These are phyloP conservation scores for Automeris io DNA, from an alignment of 2,888 invertebrate species.

Conservation along the genomic window DNA sequence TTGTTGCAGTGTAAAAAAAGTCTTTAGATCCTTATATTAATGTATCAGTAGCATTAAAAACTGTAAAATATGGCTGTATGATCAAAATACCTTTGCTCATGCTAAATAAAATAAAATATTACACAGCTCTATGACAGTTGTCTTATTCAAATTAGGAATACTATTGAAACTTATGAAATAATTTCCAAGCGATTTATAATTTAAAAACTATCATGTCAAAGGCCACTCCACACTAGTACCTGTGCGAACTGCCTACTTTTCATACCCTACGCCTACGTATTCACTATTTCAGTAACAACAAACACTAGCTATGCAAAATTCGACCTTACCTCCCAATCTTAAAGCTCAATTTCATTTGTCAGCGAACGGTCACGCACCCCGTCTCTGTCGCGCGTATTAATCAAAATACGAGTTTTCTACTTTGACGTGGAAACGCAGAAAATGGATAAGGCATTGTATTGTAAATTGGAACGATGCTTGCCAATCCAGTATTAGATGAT, in stretches of 20 bases:
- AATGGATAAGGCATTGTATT: constrained; percentile 76
- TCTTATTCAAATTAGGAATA: too few species aligned
- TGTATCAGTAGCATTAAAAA: too few species aligned
- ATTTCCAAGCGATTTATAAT: neutral
- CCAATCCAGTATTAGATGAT: constrained; percentile 41
- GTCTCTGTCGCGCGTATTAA: constrained; percentile 75
- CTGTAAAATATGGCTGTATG: too few species aligned
- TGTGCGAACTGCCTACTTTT: constrained; percentile 74
- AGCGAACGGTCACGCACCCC: constrained; percentile 43
- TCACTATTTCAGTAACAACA: constrained; percentile 66
- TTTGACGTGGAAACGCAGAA: constrained; percentile 74
- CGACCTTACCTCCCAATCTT: constrained; percentile 36
- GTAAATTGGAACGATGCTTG: constrained; percentile 74
- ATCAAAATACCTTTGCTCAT: too few species aligned
- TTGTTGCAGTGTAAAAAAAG: too few species aligned
- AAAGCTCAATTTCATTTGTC: constrained; percentile 36
- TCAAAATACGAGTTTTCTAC: constrained; percentile 74
- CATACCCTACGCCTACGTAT: constrained; percentile 70
- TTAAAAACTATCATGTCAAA: constrained; percentile 15
- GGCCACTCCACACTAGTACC: constrained; percentile 52
- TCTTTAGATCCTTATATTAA: too few species aligned
- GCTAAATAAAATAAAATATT: too few species aligned
- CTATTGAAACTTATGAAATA: constrained; percentile 6
- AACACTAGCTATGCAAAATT: constrained; percentile 34
- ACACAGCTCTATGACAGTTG: too few species aligned